Percentiles rank a stretch among this genome's conserved stretches.
These are phyloP conservation scores for Neria commutata DNA, from an alignment of 2,888 invertebrate species.

Conservation along the genomic window DNA sequence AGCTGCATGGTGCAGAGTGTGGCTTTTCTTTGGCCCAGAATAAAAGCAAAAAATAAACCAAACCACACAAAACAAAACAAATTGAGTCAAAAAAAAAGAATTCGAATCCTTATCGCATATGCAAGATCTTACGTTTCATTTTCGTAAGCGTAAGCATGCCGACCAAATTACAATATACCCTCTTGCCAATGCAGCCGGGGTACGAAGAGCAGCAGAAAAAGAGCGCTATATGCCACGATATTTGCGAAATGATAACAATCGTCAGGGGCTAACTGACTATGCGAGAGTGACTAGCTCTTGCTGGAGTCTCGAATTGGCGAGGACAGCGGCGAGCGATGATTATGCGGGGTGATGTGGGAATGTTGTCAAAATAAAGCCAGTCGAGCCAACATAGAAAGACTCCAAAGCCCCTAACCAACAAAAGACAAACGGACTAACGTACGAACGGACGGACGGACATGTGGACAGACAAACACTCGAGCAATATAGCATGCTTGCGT, in stretches of 20 bases:
- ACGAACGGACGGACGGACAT: background rate
- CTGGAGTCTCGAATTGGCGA: slow-evolving; percentile 3
- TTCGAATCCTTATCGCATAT: slow-evolving; percentile 22
- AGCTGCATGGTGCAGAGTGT: no score
- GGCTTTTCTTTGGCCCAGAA: no score
- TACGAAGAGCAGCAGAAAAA: slow-evolving; percentile 42
- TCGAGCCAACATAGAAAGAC: background rate
- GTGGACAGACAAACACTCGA: background rate
- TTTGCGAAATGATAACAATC: slow-evolving; percentile 52
- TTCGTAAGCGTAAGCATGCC: background rate
- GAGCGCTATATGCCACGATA: slow-evolving; percentile 55
- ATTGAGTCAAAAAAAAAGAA: background rate
- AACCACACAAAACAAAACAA: background rate
- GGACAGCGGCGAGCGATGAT: no score
- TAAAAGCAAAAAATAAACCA: no score
- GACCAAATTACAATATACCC: slow-evolving; percentile 28
- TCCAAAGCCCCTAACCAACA: background rate
- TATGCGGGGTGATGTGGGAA: background rate
- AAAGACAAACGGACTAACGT: background rate
- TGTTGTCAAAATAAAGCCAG: slow-evolving; percentile 6
- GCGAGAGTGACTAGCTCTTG: slow-evolving; percentile 20
- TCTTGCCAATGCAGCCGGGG: slow-evolving; percentile 32
- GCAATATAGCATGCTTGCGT: background rate
- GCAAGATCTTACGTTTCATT: slow-evolving; percentile 26
- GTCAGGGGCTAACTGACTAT: slow-evolving; percentile 15